Conservation (phyloP, 2,888 invertebrate genomes). For the Anthrax anthrax region DNA sequence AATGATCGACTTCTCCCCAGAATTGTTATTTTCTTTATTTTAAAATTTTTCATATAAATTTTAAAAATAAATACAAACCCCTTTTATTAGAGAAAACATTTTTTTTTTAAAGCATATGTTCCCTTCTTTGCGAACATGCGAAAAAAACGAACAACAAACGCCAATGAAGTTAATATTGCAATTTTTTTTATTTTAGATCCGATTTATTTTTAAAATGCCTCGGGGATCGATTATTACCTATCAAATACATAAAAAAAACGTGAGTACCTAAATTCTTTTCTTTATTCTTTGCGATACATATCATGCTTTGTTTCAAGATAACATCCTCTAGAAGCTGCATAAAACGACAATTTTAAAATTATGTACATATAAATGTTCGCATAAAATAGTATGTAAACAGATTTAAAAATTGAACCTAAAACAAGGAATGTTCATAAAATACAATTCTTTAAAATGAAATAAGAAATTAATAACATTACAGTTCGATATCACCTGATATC, state of each 20-base stretch:
- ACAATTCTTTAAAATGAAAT: neutral
- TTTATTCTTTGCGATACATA: neutral
- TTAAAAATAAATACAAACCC: neutral
- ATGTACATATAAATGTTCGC: no score
- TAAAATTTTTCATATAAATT: neutral
- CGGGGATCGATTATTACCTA: slow-evolving; percentile 13
- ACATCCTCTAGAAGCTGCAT: no score
- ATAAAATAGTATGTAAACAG: no score
- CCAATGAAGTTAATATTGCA: no score
- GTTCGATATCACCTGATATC: slow-evolving; percentile 5
- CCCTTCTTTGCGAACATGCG: neutral
- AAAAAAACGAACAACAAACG: no score
- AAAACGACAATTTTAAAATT: no score
- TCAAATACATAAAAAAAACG: slow-evolving; percentile 8
- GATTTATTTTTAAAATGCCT: slow-evolving; percentile 15
- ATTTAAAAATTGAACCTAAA: neutral
- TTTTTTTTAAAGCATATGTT: neutral
- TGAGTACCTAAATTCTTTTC: slow-evolving; percentile 4
- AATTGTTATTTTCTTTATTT: neutral
- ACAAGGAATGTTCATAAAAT: neutral
- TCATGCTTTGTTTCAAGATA: no score
- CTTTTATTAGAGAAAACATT: neutral
- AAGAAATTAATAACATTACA: slow-evolving; percentile 6
- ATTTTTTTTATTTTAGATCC: slow-evolving; percentile 1
- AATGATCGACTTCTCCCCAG: neutral